These are phyloP conservation scores for Dasypolia templi DNA, from an alignment of 2,888 invertebrate genomes.

Conservation along the genomic window DNA sequence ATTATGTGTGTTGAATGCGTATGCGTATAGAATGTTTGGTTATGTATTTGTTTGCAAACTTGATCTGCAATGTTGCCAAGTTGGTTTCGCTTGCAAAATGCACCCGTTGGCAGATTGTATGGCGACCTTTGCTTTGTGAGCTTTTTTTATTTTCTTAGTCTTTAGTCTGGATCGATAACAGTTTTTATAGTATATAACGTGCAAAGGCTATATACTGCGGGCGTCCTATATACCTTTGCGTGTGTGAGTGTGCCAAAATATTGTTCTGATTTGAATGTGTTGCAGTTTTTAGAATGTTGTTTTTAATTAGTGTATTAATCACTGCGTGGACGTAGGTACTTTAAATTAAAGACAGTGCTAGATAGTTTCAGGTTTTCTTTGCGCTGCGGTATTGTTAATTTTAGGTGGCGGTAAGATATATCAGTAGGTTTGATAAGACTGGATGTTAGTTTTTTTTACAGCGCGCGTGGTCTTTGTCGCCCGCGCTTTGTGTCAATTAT, in stretches of 20 bases:
- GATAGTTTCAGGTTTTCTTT: constrained; percentile 44
- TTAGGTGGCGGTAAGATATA: constrained; percentile 43
- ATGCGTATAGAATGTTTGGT: constrained; percentile 72
- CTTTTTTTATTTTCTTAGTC: constrained; percentile 69
- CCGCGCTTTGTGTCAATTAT: constrained; percentile 35
- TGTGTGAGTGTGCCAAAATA: constrained; percentile 59
- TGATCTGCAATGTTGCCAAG: constrained; percentile 77
- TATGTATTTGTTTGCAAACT: constrained; percentile 79
- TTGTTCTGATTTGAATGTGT: constrained; percentile 42
- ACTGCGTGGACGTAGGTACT: constrained; percentile 42
- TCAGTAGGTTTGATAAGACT: constrained; percentile 23
- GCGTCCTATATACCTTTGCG: constrained; percentile 64
- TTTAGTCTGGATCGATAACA: constrained; percentile 74
- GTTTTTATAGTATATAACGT: constrained; percentile 67
- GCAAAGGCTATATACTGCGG: constrained; percentile 69
- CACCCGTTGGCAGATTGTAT: constrained; percentile 75
- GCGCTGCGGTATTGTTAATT: constrained; percentile 50
- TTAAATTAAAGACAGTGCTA: constrained; percentile 21
- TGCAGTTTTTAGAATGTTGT: constrained; percentile 51
- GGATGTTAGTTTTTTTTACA: constrained; percentile 30
- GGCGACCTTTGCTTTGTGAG: constrained; percentile 74
- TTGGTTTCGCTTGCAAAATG: constrained; percentile 73
- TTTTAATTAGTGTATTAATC: constrained; percentile 41
- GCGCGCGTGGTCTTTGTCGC: constrained; percentile 19
- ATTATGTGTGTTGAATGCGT: constrained; percentile 69